A percentile compares a stretch with the other conserved stretches of the same genome.
Evolutionary conservation across 2,113 vertebrate genomes (phyloP).

Genomic region (Cynopterus brachyotis): DNA sequence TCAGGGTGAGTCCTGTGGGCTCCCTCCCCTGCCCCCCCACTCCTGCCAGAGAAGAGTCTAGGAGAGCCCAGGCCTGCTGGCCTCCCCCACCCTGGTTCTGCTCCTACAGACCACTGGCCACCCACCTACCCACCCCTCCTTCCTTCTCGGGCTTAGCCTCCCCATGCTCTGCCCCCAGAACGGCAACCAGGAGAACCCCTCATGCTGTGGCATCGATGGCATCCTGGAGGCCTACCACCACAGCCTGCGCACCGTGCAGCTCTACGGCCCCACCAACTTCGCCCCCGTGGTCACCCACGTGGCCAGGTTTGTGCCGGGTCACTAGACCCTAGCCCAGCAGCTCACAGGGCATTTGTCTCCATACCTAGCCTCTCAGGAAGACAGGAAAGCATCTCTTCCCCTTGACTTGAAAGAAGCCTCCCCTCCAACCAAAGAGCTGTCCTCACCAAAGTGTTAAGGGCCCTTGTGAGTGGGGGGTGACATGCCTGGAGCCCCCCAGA

Average conservation of each 20-base stretch:
- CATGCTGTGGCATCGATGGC: slow-evolving; percentile 94
- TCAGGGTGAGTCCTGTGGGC: background rate
- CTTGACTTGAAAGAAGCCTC: background rate
- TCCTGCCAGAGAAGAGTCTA: background rate
- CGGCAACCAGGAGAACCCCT: slow-evolving; percentile 93
- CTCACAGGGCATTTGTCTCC: accelerated
- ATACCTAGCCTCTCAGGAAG: background rate
- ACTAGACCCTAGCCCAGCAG: accelerated
- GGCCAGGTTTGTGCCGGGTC: slow-evolving; percentile 85
- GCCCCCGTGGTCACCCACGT: slow-evolving; percentile 96
- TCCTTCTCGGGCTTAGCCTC: background rate
- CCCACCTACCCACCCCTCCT: too few relatives aligned
- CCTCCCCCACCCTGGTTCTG: background rate
- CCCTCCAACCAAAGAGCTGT: background rate
- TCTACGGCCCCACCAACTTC: slow-evolving; percentile 97
- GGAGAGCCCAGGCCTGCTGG: background rate
- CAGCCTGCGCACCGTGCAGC: slow-evolving; percentile 95
- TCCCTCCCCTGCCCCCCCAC: background rate
- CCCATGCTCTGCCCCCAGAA: slow-evolving; percentile 84
- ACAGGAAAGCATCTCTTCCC: too few relatives aligned
- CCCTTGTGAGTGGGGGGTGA: background rate
- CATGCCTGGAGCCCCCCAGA: background rate
- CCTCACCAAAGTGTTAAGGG: background rate
- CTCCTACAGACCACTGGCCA: accelerated
- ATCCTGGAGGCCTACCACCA: slow-evolving; percentile 95